A percentile compares a stretch with the other conserved stretches of the same genome.
phyloP scores from a whole-genome alignment of 2,888 invertebrate species.

The Drosophila dives region DNA sequence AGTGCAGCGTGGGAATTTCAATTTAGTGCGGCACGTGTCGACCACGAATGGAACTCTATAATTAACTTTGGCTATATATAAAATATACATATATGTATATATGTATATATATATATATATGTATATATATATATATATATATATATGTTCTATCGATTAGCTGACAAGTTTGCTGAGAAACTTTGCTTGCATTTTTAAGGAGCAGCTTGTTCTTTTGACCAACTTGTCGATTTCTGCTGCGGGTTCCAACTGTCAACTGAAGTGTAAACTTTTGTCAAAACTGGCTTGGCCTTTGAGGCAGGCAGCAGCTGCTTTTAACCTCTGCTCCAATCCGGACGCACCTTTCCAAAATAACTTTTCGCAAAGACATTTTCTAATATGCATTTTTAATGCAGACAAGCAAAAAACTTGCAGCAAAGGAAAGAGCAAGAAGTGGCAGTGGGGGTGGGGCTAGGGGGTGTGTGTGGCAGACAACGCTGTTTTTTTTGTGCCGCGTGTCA shows the following conservation, averaged over 20 bases:
- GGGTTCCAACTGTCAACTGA: conserved; percentile 59
- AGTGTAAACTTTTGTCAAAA: conserved; percentile 35
- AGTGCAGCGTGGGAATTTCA: conserved; percentile 65
- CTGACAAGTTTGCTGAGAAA: conserved; percentile 16
- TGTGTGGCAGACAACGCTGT: conserved; percentile 17
- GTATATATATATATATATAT: background rate
- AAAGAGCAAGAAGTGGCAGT: background rate
- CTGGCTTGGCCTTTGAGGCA: conserved; percentile 55
- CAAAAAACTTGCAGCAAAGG: conserved; percentile 39
- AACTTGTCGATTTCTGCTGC: conserved; percentile 51
- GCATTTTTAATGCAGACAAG: conserved; percentile 71
- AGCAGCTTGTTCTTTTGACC: conserved; percentile 45
- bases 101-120: conserved; percentile 5
- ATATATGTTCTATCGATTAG: conserved; percentile 55
- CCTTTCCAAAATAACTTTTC: conserved; percentile 27
- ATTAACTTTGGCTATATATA: conserved; percentile 49
- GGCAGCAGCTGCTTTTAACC: conserved; percentile 6
- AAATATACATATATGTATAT: background rate
- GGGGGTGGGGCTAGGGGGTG: background rate
- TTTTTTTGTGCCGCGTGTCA: conserved; percentile 30
- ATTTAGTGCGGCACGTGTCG: conserved; percentile 58
- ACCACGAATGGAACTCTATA: conserved; percentile 31
- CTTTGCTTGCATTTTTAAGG: conserved; percentile 36
- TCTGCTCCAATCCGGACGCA: conserved; percentile 33
- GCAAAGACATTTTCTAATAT: conserved; percentile 36